Evolutionary conservation across 2,888 invertebrate genomes (phyloP).

Genomic region (Melipona bicolor): DNA sequence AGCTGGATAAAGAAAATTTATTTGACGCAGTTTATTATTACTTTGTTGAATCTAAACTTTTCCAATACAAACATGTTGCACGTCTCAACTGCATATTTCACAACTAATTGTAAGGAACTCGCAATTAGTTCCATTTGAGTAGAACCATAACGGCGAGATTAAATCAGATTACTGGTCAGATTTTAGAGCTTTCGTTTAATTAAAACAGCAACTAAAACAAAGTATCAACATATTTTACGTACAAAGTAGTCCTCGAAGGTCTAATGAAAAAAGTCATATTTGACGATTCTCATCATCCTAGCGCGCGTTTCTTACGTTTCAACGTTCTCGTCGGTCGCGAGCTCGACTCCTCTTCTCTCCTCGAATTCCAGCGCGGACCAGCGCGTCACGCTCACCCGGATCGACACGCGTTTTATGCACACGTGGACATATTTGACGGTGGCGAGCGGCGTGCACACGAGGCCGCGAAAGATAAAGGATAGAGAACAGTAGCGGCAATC

Average conservation of each 20-base stretch:
- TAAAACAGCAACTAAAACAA: too few relatives aligned
- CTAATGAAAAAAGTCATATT: neutral
- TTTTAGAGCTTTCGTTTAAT: too few relatives aligned
- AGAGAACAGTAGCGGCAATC: constrained; percentile 83
- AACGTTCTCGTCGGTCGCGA: neutral
- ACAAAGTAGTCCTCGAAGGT: too few relatives aligned
- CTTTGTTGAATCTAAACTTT: too few relatives aligned
- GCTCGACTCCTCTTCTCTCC: neutral
- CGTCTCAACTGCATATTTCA: neutral
- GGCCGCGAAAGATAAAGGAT: constrained; percentile 78
- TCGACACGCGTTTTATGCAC: constrained; percentile 18
- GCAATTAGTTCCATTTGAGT: too few relatives aligned
- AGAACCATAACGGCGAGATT: too few relatives aligned
- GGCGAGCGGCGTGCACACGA: constrained; percentile 34
- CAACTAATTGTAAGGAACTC: neutral
- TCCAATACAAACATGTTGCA: too few relatives aligned
- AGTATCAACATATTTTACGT: neutral
- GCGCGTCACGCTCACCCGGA: constrained; percentile 16
- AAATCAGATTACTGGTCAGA: too few relatives aligned
- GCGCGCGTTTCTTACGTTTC: neutral
- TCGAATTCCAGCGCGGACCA: constrained; percentile 25
- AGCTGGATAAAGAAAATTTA: too few relatives aligned
- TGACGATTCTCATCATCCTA: neutral
- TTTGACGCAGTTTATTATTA: too few relatives aligned
- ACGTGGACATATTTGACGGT: constrained; percentile 41